Conservation (phyloP, 2,113 vertebrate species). For the Piliocolobus tephrosceles region DNA sequence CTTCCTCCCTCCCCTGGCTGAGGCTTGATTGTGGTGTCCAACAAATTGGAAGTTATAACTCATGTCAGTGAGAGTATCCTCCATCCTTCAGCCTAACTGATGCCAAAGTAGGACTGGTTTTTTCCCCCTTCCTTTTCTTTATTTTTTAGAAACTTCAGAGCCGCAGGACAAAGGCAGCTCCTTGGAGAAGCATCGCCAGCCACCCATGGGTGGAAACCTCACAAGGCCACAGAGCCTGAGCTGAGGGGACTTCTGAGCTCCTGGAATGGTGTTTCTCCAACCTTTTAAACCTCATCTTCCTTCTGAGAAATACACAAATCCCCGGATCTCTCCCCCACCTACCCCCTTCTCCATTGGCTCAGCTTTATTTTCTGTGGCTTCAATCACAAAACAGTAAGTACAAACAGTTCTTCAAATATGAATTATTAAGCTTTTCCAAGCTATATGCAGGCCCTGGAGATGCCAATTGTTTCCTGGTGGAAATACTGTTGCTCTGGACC, state of each 20-base stretch:
- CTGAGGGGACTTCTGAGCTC: not conserved
- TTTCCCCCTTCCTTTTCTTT: not conserved
- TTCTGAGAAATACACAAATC: not conserved
- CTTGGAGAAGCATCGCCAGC: not conserved
- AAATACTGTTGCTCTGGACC: not conserved
- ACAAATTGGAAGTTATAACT: slow-evolving; percentile 87
- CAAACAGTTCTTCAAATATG: not conserved
- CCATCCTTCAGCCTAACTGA: slow-evolving; percentile 45
- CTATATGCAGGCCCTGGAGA: not conserved
- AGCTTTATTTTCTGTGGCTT: not conserved
- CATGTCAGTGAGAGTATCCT: slow-evolving; percentile 69
- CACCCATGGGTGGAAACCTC: not conserved
- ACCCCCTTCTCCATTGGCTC: not conserved
- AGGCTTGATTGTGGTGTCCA: slow-evolving; percentile 87
- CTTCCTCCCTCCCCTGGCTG: slow-evolving; percentile 61
- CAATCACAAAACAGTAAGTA: slow-evolving; percentile 27
- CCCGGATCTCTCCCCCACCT: not conserved
- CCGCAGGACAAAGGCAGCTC: not conserved
- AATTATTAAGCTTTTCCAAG: slow-evolving; percentile 23
- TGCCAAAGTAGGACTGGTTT: not conserved
- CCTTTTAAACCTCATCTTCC: not conserved
- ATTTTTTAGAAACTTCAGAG: slow-evolving; percentile 19
- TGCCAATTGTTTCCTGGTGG: not conserved
- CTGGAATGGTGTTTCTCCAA: not conserved
- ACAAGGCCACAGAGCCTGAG: not conserved